A percentile compares a stretch with the other conserved stretches of the same genome.
Conservation (phyloP, 2,113 vertebrate species). For the Neotoma lepida region DNA sequence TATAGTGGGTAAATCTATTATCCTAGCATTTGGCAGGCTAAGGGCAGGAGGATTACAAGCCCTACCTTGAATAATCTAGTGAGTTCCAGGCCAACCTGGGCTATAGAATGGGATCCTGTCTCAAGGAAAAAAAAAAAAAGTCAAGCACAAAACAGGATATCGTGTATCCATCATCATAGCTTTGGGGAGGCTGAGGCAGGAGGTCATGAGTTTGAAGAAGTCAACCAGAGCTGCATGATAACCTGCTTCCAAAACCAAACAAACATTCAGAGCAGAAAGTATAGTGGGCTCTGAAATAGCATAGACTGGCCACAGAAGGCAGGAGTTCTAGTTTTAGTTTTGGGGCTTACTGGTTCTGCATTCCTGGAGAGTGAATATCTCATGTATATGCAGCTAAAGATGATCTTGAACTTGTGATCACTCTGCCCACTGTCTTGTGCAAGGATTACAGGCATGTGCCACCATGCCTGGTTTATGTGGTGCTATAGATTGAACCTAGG, state of each 20-base stretch:
- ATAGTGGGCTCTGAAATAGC: not conserved
- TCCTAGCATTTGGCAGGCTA: not conserved
- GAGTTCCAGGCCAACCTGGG: not conserved
- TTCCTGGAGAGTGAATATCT: not conserved
- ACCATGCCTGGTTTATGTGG: not conserved
- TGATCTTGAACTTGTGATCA: not conserved
- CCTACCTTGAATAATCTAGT: not conserved
- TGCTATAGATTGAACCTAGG: not conserved
- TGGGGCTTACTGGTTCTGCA: not conserved
- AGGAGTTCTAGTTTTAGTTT: not conserved
- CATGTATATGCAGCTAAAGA: not conserved
- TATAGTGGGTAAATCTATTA: not conserved
- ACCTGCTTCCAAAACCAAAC: not conserved
- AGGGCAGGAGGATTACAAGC: not conserved
- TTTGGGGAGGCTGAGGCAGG: not conserved
- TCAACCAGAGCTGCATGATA: not conserved
- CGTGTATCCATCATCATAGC: not conserved
- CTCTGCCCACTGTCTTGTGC: no score
- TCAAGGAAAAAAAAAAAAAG: not conserved
- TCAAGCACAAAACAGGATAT: not conserved
- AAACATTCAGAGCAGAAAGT: not conserved
- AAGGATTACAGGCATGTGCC: not conserved
- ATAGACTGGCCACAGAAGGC: not conserved
- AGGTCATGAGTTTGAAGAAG: not conserved
- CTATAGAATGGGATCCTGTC: not conserved